Evolutionary conservation across 2,888 invertebrate species (phyloP).

Genomic region (Sepioteuthis lessoniana): DNA sequence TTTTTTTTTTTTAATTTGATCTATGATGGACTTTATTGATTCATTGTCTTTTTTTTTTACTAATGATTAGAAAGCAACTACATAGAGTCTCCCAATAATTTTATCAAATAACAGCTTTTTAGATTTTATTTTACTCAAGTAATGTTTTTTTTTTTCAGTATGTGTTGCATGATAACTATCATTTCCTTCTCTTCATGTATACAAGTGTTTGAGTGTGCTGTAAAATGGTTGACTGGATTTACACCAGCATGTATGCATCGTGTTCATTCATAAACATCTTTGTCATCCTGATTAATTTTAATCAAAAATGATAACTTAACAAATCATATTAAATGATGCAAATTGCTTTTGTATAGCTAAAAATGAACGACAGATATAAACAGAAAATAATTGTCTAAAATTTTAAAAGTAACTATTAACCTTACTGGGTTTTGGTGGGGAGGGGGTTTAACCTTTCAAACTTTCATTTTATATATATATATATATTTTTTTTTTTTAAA

Average conservation of each 20-base stretch:
- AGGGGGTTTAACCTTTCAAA: too few relatives aligned
- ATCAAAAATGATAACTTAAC: neutral
- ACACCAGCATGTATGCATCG: neutral
- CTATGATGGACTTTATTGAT: neutral
- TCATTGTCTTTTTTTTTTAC: neutral
- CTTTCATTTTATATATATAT: too few relatives aligned
- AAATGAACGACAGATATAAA: neutral
- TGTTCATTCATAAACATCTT: neutral
- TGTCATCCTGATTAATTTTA: neutral
- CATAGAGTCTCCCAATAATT: neutral
- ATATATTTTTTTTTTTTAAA: too few relatives aligned
- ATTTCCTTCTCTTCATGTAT: neutral
- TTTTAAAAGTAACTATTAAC: too few relatives aligned
- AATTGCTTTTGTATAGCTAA: neutral
- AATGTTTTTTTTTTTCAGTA: neutral
- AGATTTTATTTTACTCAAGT: neutral
- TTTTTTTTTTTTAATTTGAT: neutral
- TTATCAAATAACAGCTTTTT: constrained; percentile 34
- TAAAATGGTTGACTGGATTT: neutral
- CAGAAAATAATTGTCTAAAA: too few relatives aligned
- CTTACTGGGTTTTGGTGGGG: too few relatives aligned
- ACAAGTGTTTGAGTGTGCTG: neutral
- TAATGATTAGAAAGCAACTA: constrained; percentile 36
- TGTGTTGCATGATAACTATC: neutral
- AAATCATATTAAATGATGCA: neutral